Base-by-base conservation (phyloP, 2,113 vertebrate species). In the Eupsittula cactorum region DNA sequence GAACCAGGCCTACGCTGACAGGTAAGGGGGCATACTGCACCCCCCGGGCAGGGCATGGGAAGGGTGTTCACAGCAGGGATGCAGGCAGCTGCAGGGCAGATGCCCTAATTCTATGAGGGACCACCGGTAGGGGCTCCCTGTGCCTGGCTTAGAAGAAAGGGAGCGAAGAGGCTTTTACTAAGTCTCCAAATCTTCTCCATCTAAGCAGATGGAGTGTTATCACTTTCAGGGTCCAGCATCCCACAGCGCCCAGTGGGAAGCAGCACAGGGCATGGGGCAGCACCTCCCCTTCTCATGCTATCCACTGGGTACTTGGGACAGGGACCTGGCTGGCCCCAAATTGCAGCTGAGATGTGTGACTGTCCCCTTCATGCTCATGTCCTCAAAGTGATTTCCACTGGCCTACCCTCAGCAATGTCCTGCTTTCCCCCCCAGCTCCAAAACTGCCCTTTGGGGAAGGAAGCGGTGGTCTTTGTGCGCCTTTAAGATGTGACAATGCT, bases 1-100 rank as follows among this genome's bases (percentile, higher is more conserved):
- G 95, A 96, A 96, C 85, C 60, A 83, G 73, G 86, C 73, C 93
- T 27, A 90, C 19, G 13, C 92, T 94, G 90, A 78, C 79, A 75
- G 57, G 81, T 79, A 81, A 0, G 2, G 62, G 91, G 89, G 60
- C 64, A 92, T 0, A 3, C 77, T 86, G 90, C 76, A 33, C 46
- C 76, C 52, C 53, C 42, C 3, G 8, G 91, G 91, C 74, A 95
- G 84, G 86, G 83, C 86, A 93, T 25, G 74, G 90, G 86, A 84
- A 55, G 55, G 35, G 18, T 60, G 60, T 35, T 92, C 65, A 35
- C 50, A 59, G 65, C 15, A 65, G 23, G 15, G 75, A 46, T 52
- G n/a, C 41, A 37, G 75, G 81, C 77, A 84, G 49, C 33, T 62
- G 25, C 1, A 2, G 52, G 55, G 16, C 50, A 55, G 42, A 27